These are phyloP conservation scores for Crax fasciolata DNA, from an alignment of 2,797 vertebrate genomes.

Conservation along the genomic window DNA sequence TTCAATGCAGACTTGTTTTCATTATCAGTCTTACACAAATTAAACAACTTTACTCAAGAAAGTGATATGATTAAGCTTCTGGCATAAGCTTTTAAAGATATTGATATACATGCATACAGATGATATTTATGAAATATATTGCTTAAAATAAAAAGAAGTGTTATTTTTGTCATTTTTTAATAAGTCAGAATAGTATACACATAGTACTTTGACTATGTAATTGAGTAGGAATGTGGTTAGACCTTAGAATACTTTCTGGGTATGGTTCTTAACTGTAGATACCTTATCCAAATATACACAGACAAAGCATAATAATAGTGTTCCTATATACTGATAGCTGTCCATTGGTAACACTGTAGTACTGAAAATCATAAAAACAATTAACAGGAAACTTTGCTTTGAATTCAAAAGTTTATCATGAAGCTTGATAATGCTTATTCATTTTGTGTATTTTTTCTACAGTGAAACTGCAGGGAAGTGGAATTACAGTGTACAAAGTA, in stretches of 20 bases:
- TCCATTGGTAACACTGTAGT: not conserved
- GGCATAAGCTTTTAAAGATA: not conserved
- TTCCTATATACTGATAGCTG: not conserved
- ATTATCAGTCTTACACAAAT: not conserved
- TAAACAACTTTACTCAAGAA: not conserved
- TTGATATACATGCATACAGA: rapidly evolving
- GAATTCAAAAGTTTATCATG: slow-evolving; percentile 1
- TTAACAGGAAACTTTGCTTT: not conserved
- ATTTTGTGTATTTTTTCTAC: not conserved
- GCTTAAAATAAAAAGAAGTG: not conserved
- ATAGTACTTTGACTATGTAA: not conserved
- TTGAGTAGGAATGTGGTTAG: not conserved
- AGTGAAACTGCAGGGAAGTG: not conserved
- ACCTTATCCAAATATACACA: not conserved
- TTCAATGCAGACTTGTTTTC: not conserved
- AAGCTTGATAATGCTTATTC: not conserved
- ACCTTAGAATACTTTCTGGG: not conserved
- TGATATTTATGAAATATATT: not conserved
- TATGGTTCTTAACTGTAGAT: not conserved
- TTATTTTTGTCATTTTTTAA: not conserved
- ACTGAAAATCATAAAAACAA: not conserved
- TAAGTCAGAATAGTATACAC: not conserved
- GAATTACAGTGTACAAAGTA: slow-evolving; percentile 7
- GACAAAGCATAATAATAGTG: not conserved
- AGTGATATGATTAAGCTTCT: not conserved